Base-by-base conservation (phyloP, 2,113 vertebrate species). In the Perca flavescens region DNA sequence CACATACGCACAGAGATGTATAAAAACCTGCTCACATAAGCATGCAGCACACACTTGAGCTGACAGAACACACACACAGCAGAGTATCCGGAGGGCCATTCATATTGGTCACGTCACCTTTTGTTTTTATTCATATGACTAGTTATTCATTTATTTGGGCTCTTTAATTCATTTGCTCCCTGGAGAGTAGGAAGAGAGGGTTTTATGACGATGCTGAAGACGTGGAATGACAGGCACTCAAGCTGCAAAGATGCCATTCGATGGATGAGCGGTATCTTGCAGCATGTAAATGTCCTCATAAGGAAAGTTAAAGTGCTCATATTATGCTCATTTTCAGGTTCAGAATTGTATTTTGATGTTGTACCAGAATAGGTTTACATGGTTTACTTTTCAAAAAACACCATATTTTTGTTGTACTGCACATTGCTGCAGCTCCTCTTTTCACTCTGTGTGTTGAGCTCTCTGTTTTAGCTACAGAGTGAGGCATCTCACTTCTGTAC, bases 141-240 rank as follows among this genome's bases (percentile, higher is more conserved):
- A 57, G 21, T 94, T 89, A 92, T 90, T 92, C 84, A 91, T 93
- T 93, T 84, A 92, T 87, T 9, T 64, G 56, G 71, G 34, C 50
- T 88, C 46, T 80, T 86, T 93, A 77, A 90, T 94, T 88, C 17
- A 87, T 86, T 43, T 3, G 34, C 77, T 79, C 57, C 13, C 31
- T 16, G 47, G 73, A 84, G 80, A 74, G 69, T 2, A 40, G 36
- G 15, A 47, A 22, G 60, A 58, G 58, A 47, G 13, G 2, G 43
- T 49, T 79, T 73, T 36, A 63, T 62, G 52, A 49, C 54, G 47
- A 21, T 13, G 16, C 53, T 21, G 43, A 85, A 73, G 63, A 72
- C 17, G 14, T 43, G 56, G 34, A 77, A 65, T 52, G 52, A 58
- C 70, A 75, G 46, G 21, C 50, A 31, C 62, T 80, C n/a, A 4